A percentile compares a stretch with the other conserved stretches of the same genome.
Conservation (phyloP, 2,888 invertebrate species). For the Chymomyza amoena region DNA sequence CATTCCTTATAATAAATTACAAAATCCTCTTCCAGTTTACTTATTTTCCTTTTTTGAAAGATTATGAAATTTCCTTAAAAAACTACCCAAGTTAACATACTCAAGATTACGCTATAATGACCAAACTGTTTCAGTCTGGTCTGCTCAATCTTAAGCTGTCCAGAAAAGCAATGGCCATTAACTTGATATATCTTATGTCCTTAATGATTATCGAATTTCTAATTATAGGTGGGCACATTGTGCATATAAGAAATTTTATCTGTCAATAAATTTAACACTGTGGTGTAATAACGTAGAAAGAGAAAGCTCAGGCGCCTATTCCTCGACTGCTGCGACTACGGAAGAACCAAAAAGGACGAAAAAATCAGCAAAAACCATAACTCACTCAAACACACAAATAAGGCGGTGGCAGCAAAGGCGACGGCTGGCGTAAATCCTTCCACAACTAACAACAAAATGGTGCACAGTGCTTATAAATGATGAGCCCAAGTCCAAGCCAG, state of each 20-base stretch:
- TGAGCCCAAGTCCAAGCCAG: conserved; percentile 57
- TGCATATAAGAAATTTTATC: conserved; percentile 70
- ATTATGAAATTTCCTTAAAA: no score
- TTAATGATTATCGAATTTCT: conserved; percentile 74
- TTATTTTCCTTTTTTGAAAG: no score
- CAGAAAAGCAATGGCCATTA: conserved; percentile 63
- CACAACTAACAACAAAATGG: conserved; percentile 64
- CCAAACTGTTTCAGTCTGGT: not conserved
- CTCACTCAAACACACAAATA: conserved; percentile 65
- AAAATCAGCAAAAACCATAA: conserved; percentile 68
- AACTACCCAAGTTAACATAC: not conserved
- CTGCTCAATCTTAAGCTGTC: conserved; percentile 45
- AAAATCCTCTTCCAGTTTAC: no score
- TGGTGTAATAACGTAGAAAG: not conserved
- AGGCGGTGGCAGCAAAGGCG: conserved; percentile 16
- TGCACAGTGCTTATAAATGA: conserved; percentile 68
- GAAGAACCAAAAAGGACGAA: conserved; percentile 47
- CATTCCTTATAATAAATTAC: no score
- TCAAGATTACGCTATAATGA: not conserved
- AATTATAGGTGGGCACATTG: conserved; percentile 52
- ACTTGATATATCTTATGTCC: conserved; percentile 62
- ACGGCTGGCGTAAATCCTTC: conserved; percentile 61
- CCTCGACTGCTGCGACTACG: not conserved
- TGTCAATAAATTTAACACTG: conserved; percentile 75
- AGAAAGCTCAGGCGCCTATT: not conserved